phyloP scores from a whole-genome alignment of 1,140 invertebrate species.

The Pseudobourletiella spinata region DNA sequence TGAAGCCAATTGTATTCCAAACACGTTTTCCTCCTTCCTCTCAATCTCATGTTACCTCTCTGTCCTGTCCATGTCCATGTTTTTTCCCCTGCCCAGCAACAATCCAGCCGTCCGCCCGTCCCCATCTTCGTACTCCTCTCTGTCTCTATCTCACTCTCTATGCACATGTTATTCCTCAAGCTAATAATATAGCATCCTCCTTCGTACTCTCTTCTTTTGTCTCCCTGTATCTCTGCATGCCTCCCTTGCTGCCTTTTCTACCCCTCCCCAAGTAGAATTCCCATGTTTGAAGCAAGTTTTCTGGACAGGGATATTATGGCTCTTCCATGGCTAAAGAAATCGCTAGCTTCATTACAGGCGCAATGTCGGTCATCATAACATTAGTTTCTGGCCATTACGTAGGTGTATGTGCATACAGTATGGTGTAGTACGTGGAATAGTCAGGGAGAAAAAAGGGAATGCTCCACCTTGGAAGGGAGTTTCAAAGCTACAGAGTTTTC shows the following conservation, averaged over 20 bases:
- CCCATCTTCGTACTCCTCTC: too few relatives aligned
- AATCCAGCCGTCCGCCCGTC: neutral
- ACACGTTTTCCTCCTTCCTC: constrained; percentile 23
- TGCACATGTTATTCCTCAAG: neutral
- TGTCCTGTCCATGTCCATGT: neutral
- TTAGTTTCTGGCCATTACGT: constrained; percentile 6
- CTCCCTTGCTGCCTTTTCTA: too few relatives aligned
- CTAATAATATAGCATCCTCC: too few relatives aligned
- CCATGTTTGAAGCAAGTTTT: too few relatives aligned
- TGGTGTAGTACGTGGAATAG: too few relatives aligned
- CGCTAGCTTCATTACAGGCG: constrained; percentile 1
- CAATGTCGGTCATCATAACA: constrained; percentile 10
- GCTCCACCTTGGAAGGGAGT: too few relatives aligned
- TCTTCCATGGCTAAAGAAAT: neutral
- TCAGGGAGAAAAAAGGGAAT: too few relatives aligned
- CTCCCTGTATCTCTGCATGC: too few relatives aligned
- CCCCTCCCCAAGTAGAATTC: too few relatives aligned
- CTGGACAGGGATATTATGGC: too few relatives aligned
- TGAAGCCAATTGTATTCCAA: constrained; percentile 31
- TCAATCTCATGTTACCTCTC: neutral
- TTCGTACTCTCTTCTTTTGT: too few relatives aligned
- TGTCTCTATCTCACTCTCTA: neutral
- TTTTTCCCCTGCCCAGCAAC: neutral
- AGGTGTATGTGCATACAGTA: constrained; percentile 1
- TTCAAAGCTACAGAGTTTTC: too few relatives aligned